phyloP scores from a whole-genome alignment of 2,888 invertebrate species.

The Onchidella celtica region DNA sequence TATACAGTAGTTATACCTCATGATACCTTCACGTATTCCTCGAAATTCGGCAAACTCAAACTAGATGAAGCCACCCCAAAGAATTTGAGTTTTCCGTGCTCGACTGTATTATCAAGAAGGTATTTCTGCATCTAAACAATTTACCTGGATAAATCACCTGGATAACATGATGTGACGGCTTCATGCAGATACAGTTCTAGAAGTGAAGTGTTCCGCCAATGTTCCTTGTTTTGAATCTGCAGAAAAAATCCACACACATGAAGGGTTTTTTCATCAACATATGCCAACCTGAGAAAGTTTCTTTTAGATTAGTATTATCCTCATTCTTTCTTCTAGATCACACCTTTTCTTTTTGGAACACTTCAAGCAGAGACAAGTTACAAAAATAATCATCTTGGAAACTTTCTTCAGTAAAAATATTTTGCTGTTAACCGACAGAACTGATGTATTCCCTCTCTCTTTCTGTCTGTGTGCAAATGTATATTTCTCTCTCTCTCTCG shows the following conservation, averaged over 20 bases:
- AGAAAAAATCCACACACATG: neutral
- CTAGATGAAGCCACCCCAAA: neutral
- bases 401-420: no score
- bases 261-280: no score
- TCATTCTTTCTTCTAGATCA: neutral
- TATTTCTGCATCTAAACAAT: neutral
- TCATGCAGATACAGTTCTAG: constrained; percentile 77
- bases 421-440: no score
- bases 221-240: constrained; percentile 69
- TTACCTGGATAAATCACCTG: constrained; percentile 65
- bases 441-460: no score
- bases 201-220: constrained; percentile 74
- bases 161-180: constrained; percentile 69
- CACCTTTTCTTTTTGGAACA: neutral
- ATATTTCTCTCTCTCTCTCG: no score
- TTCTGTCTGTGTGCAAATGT: no score
- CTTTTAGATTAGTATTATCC: no score
- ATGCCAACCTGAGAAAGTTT: no score
- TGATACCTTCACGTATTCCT: no score
- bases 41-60: no score
- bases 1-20: no score
- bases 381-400: no score
- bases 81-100: neutral
- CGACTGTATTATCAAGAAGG: neutral
- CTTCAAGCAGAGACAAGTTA: neutral